Conservation (phyloP, 1,140 invertebrate species). For the Drosophila grimshawi region DNA sequence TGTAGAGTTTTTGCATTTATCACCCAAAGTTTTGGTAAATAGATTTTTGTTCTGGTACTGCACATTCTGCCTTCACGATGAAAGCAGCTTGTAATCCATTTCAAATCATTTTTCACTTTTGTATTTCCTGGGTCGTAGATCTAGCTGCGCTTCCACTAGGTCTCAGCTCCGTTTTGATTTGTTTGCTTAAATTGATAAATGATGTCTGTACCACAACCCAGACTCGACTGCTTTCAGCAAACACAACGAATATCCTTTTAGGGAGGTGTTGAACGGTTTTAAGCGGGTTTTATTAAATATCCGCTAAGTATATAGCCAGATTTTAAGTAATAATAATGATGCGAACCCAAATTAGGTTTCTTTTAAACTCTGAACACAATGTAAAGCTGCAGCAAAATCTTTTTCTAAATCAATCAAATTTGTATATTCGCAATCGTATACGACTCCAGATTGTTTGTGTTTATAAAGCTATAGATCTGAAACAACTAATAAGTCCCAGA, state of each 20-base stretch:
- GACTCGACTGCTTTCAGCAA: slow-evolving; percentile 61
- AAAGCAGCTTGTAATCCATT: slow-evolving; percentile 80
- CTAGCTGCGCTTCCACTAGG: slow-evolving; percentile 5
- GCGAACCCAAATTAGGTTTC: too few relatives aligned
- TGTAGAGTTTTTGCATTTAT: slow-evolving; percentile 62
- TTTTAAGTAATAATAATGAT: too few relatives aligned
- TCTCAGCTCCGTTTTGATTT: slow-evolving; percentile 74
- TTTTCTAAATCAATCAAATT: too few relatives aligned
- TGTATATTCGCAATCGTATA: too few relatives aligned
- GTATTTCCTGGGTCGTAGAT: slow-evolving; percentile 46
- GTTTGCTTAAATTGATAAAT: slow-evolving; percentile 78
- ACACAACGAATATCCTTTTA: neutral
- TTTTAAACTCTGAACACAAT: too few relatives aligned
- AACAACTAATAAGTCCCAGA: slow-evolving; percentile 17
- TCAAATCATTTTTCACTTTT: slow-evolving; percentile 81
- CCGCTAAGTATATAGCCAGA: neutral
- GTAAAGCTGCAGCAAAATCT: too few relatives aligned
- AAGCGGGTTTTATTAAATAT: neutral
- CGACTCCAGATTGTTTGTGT: too few relatives aligned
- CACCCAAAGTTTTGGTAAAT: slow-evolving; percentile 76
- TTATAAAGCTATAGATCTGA: neutral
- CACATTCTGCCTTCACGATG: slow-evolving; percentile 57
- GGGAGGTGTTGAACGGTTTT: slow-evolving; percentile 16
- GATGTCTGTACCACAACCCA: slow-evolving; percentile 75
- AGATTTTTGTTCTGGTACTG: slow-evolving; percentile 59